Evolutionary conservation across 2,113 vertebrate genomes (phyloP).

Genomic region (Rousettus leschenaultii): DNA sequence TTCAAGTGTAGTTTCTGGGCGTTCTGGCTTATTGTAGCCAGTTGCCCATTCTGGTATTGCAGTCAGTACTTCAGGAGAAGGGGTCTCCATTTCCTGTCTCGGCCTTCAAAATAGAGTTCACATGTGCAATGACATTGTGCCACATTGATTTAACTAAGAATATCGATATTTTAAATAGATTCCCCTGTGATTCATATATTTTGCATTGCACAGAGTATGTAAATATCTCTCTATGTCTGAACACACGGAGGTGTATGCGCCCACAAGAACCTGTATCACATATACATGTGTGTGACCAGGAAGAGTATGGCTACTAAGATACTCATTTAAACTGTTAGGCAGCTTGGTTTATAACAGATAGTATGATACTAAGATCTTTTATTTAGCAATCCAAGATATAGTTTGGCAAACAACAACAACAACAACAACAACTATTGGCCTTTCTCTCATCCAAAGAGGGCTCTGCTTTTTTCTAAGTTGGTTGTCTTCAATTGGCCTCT

Average conservation of each 20-base stretch:
- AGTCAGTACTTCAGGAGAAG: not conserved
- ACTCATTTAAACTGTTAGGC: not conserved
- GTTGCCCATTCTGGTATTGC: conserved; percentile 58
- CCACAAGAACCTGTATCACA: not conserved
- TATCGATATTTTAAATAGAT: conserved; percentile 73
- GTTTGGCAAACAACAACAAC: not conserved
- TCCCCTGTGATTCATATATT: conserved; percentile 52
- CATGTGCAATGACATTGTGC: conserved; percentile 39
- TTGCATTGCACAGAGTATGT: conserved; percentile 11
- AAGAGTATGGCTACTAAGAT: not conserved
- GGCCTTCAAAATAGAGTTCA: conserved; percentile 15
- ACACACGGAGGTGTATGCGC: not conserved
- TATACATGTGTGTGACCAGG: not conserved
- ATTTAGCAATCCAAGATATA: not conserved
- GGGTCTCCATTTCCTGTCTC: conserved; percentile 25
- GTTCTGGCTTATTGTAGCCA: conserved; percentile 15
- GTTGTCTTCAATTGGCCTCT: not conserved
- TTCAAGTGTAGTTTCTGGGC: conserved; percentile 72
- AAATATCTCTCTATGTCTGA: conserved; percentile 46
- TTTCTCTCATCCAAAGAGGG: not conserved
- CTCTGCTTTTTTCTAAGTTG: not conserved
- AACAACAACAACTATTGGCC: not conserved
- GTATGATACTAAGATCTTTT: not conserved
- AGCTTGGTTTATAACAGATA: not conserved
- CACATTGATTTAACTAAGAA: conserved; percentile 56